Evolutionary conservation across 2,113 vertebrate genomes (phyloP).

Genomic region (Aphelocoma coerulescens): DNA sequence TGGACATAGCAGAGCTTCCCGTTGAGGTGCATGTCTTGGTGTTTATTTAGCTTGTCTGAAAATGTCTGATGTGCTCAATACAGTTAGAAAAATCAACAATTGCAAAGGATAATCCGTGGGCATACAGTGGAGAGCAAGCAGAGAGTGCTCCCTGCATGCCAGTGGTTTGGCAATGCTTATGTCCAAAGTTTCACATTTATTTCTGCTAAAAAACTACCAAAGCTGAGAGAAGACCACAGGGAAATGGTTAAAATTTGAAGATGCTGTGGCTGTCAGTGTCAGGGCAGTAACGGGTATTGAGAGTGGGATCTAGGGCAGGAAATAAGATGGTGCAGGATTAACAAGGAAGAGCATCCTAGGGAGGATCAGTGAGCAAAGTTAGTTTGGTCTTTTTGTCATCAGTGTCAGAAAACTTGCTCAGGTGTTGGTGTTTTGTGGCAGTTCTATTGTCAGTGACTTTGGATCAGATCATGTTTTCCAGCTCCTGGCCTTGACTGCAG

Average conservation of each 20-base stretch:
- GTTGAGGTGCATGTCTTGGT: background rate
- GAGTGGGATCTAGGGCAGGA: background rate
- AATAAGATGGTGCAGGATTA: background rate
- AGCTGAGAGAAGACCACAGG: background rate
- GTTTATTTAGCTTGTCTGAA: background rate
- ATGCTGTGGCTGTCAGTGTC: background rate
- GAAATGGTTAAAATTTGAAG: rapidly evolving
- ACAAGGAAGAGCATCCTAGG: background rate
- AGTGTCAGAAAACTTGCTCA: background rate
- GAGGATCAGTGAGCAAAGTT: background rate
- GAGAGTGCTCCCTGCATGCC: background rate
- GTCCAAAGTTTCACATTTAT: background rate
- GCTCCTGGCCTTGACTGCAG: background rate
- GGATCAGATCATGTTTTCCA: background rate
- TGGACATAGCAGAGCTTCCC: background rate
- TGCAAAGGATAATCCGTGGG: background rate
- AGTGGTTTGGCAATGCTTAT: background rate
- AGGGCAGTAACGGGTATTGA: background rate
- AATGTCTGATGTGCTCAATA: background rate
- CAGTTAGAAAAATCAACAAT: background rate
- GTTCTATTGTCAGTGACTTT: background rate
- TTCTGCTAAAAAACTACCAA: background rate
- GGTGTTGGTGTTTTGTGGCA: background rate
- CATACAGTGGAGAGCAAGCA: background rate
- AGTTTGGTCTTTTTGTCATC: background rate